Conservation (phyloP, 2,888 invertebrate species). For the Protodeltote pygarga region DNA sequence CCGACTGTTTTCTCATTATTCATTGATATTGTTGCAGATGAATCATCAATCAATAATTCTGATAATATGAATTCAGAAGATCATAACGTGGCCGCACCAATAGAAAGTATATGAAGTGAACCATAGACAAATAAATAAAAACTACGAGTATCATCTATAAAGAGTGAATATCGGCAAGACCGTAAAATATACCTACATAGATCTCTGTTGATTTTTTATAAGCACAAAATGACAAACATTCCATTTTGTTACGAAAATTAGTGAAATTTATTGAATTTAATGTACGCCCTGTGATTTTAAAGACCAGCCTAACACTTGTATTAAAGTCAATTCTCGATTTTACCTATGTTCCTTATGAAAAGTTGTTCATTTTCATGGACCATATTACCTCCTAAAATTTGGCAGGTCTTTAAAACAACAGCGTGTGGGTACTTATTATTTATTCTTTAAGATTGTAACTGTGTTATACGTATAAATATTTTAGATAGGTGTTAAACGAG, state of each 20-base stretch:
- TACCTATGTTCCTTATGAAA: no score
- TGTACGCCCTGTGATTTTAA: no score
- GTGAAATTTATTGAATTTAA: neutral
- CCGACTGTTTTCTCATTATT: neutral
- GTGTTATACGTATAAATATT: no score
- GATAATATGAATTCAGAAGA: slow-evolving; percentile 38
- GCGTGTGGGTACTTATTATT: neutral
- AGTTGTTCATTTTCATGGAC: no score
- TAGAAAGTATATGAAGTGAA: slow-evolving; percentile 45
- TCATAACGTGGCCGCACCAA: slow-evolving; percentile 27
- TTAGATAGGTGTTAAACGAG: no score
- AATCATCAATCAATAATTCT: slow-evolving; percentile 54
- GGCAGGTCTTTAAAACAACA: no score
- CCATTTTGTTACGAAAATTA: slow-evolving; percentile 8
- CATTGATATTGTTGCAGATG: slow-evolving; percentile 51
- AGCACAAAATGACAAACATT: slow-evolving; percentile 23
- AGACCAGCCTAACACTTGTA: no score
- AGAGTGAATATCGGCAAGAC: no score
- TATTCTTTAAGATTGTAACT: slow-evolving; percentile 1
- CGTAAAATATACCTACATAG: no score
- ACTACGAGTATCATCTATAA: no score
- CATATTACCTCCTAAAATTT: no score
- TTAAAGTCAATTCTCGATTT: no score
- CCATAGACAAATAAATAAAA: slow-evolving; percentile 7
- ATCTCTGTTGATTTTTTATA: slow-evolving; percentile 4